Evolutionary conservation across 2,797 vertebrate genomes (phyloP).

Genomic region (Perodicticus potto): DNA sequence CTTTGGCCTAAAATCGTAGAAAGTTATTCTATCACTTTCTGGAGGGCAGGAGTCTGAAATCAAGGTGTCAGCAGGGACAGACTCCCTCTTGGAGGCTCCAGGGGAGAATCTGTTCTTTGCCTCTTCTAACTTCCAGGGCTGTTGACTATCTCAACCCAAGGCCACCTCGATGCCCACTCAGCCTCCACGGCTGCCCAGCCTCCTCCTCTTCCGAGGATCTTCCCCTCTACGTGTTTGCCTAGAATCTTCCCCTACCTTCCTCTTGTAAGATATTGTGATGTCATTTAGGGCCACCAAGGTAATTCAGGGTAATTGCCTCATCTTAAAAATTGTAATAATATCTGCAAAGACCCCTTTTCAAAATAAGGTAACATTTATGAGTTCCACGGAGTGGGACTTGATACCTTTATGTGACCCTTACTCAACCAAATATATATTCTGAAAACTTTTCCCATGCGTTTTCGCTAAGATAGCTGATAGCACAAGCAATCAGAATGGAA

Average conservation of each 20-base stretch:
- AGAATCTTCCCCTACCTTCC: neutral
- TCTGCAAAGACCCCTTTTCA: neutral
- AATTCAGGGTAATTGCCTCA: neutral
- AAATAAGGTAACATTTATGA: neutral
- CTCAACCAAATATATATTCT: neutral
- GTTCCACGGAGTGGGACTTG: neutral
- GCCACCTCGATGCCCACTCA: accelerated
- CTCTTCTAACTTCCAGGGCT: neutral
- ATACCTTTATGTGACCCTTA: neutral
- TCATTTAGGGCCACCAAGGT: no score
- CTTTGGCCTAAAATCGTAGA: neutral
- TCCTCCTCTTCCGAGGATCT: neutral
- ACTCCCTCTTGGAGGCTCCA: neutral
- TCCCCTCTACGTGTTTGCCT: neutral
- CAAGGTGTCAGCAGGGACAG: neutral
- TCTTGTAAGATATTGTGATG: neutral
- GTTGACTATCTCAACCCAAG: neutral
- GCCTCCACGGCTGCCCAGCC: no score
- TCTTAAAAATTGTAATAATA: neutral
- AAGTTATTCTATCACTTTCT: neutral
- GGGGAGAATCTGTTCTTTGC: neutral
- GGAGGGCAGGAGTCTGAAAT: neutral
- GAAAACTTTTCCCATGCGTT: neutral
- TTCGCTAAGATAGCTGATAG: neutral
- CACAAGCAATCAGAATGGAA: constrained; percentile 20